Conservation (phyloP, 2,113 vertebrate species). For the Machaerirhynchus nigripectus region DNA sequence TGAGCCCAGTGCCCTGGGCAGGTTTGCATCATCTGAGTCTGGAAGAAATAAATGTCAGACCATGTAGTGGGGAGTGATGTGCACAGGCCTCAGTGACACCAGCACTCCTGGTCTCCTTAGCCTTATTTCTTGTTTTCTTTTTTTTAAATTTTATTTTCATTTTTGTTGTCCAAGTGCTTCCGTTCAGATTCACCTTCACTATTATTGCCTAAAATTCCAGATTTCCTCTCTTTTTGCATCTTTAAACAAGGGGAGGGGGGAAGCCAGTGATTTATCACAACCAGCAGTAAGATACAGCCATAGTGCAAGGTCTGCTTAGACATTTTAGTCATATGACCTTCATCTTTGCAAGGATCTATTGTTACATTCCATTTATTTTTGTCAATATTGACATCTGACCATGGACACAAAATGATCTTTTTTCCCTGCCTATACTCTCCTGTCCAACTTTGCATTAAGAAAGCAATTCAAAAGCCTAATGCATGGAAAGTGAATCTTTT, state of each 20-base stretch:
- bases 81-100: background rate
- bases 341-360: constrained; percentile 60
- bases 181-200: background rate
- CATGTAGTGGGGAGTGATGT: background rate
- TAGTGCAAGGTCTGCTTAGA: background rate
- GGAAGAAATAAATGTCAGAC: background rate
- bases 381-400: constrained; percentile 73
- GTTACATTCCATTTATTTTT: constrained; percentile 71
- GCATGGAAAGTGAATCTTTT: constrained; percentile 77
- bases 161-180: background rate
- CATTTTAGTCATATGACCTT: constrained; percentile 51
- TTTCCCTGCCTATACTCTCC: constrained; percentile 33
- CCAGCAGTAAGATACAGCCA: background rate
- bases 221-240: background rate
- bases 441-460: constrained; percentile 67
- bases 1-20: background rate
- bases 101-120: background rate
- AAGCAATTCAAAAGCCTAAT: constrained; percentile 75
- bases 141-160: background rate
- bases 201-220: background rate
- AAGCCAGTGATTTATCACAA: background rate
- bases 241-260: background rate
- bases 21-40: background rate
- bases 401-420: constrained; percentile 69
- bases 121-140: background rate